These are phyloP conservation scores for Catharus fuscescens DNA, from an alignment of 2,113 vertebrate genomes.

Conservation along the genomic window DNA sequence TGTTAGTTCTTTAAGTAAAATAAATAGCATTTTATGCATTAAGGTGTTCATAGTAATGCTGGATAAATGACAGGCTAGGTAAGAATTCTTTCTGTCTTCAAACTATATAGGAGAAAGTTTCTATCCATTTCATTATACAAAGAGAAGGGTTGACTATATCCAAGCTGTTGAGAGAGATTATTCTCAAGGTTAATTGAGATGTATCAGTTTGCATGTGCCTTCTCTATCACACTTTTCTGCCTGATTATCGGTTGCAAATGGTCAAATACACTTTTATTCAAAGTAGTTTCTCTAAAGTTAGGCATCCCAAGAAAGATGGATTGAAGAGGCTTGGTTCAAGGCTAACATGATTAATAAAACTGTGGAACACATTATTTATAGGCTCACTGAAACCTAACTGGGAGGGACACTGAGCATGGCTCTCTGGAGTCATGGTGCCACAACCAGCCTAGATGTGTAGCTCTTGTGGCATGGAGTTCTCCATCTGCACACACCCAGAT, in stretches of 20 bases:
- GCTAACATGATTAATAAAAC: background rate
- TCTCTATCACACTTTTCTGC: background rate
- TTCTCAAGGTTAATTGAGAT: slow-evolving; percentile 11
- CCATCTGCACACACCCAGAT: background rate
- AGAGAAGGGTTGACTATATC: background rate
- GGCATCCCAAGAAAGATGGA: background rate
- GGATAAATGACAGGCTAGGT: background rate
- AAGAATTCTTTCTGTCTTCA: background rate
- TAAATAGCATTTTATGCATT: background rate
- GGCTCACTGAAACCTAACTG: background rate
- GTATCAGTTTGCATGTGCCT: background rate
- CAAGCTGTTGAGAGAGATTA: background rate
- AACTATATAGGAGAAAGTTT: background rate
- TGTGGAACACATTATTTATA: background rate
- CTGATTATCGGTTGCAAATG: background rate
- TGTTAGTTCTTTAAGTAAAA: background rate
- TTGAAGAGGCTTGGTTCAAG: background rate
- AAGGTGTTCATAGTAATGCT: background rate
- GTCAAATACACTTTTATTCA: background rate
- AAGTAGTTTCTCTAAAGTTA: background rate
- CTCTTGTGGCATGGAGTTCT: background rate
- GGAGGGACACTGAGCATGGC: background rate
- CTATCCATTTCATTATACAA: background rate
- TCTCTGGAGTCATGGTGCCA: background rate
- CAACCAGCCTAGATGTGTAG: background rate